phyloP scores from a whole-genome alignment of 2,888 invertebrate species.

The Meghimatium bilineatum region DNA sequence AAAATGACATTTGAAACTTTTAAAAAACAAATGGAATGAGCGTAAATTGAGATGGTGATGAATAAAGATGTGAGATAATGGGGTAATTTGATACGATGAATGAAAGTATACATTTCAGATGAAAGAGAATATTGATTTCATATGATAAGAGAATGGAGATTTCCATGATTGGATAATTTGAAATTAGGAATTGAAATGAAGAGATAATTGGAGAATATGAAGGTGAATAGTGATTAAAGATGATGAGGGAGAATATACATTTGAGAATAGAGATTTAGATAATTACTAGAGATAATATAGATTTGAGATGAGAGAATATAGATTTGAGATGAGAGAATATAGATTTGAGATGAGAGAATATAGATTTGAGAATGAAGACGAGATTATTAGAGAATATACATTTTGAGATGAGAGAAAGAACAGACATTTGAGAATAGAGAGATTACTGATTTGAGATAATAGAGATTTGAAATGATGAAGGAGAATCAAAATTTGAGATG shows the following conservation, averaged over 20 bases:
- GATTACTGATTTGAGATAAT: neutral
- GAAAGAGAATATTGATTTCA: no score
- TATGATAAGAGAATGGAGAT: no score
- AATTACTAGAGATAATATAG: neutral
- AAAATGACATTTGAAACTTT: no score
- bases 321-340: neutral
- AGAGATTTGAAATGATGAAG: neutral
- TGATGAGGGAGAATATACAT: neutral
- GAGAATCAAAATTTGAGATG: neutral
- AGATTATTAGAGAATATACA: neutral
- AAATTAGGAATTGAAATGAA: no score
- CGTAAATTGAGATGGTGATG: no score
- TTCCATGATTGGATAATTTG: no score
- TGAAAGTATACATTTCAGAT: no score
- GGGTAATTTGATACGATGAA: no score
- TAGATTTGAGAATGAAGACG: neutral
- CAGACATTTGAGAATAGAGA: neutral
- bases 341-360: neutral
- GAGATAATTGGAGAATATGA: no score
- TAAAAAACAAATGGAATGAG: no score
- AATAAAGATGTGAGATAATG: no score
- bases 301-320: neutral
- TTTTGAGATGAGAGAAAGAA: neutral
- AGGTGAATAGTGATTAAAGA: no score
- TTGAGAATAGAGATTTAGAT: neutral